Evolutionary conservation across 2,113 vertebrate genomes (phyloP), one percentile per base, ranked within the genome.

Genomic region (Stictonetta naevosa): DNA sequence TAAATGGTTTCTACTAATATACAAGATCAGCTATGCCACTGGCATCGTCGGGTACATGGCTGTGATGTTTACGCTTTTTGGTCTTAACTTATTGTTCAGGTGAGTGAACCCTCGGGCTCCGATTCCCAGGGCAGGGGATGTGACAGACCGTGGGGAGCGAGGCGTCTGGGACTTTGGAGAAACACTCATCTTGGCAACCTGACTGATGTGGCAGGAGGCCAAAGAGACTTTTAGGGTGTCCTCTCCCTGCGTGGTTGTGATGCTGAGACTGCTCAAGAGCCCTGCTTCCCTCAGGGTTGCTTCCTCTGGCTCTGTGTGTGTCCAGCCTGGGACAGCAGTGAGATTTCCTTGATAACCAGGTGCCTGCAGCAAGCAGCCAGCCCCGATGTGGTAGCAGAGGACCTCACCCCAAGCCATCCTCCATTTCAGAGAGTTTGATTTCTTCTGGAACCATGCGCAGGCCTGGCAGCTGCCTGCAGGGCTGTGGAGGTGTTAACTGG

Each of bases 11-110:
- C 98, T 99, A 12, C 98, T 99, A 3, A 98, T 99, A 90, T 99
- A 99, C 98, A 99, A 99, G 97, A 98, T 99, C 96, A 99, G 99
- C 97, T 99, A 99, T 44, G 98, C 98, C 80, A 99, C 98, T 3
- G 99, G 99, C 22, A 99, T 99, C 4, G 97, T 99, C 77, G 99
- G 99, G 67, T 99, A 99, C 96, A 98, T 98, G 89, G 99, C 99
- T 12, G 99, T 99, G 80, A 99, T 99, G 99, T 99, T 99, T 94
- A 99, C 99, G 5, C 98, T 99, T 71, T 99, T 99, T 93, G 99
- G 99, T 83, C 98, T 99, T 86, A 99, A 99, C 90, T 97, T 99
- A 66, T 94, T 99, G 95, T 99, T 99, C 98, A 99, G 99, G 99
- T 99, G 96, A 98, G 99, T 97, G 76, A 79, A 42, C 46, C 77